Percentiles rank a stretch among this genome's conserved stretches.
These are phyloP conservation scores for Erebia epiphron DNA, from an alignment of 2,888 invertebrate genomes.

Conservation along the genomic window DNA sequence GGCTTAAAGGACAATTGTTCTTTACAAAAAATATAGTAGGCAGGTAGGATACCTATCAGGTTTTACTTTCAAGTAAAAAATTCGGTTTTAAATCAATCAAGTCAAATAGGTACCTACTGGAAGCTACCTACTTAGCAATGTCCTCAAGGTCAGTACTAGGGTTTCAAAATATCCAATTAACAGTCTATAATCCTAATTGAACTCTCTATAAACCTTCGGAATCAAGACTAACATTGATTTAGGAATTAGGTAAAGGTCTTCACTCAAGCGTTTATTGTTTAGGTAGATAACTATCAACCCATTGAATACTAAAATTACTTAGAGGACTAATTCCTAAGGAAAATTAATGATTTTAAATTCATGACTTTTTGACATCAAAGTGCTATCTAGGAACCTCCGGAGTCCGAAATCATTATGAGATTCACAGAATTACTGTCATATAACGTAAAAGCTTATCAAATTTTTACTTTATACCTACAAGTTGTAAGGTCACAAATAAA, in stretches of 20 bases:
- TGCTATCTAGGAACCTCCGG: no score
- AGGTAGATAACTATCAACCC: background rate
- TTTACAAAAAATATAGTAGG: conserved; percentile 1
- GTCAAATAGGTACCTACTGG: conserved; percentile 1
- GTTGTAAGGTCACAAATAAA: no score
- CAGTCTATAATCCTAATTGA: conserved; percentile 20
- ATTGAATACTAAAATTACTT: background rate
- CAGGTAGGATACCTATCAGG: conserved; percentile 4
- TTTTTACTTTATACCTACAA: no score
- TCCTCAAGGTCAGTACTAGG: conserved; percentile 14
- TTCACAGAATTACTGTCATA: no score
- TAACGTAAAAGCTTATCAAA: no score
- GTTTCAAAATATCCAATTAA: conserved; percentile 29
- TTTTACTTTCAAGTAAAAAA: conserved; percentile 18
- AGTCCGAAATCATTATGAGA: no score
- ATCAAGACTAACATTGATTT: conserved; percentile 7
- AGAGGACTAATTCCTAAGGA: no score
- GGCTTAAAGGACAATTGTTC: conserved; percentile 5
- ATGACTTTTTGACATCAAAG: no score
- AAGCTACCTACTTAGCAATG: conserved; percentile 19
- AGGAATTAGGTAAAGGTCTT: conserved; percentile 13
- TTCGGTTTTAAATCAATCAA: background rate
- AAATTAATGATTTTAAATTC: no score
- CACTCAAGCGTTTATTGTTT: background rate
- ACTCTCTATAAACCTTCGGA: conserved; percentile 15